phyloP scores from a whole-genome alignment of 92 coral and sea anemone genomes.

The Ricordea florida region DNA sequence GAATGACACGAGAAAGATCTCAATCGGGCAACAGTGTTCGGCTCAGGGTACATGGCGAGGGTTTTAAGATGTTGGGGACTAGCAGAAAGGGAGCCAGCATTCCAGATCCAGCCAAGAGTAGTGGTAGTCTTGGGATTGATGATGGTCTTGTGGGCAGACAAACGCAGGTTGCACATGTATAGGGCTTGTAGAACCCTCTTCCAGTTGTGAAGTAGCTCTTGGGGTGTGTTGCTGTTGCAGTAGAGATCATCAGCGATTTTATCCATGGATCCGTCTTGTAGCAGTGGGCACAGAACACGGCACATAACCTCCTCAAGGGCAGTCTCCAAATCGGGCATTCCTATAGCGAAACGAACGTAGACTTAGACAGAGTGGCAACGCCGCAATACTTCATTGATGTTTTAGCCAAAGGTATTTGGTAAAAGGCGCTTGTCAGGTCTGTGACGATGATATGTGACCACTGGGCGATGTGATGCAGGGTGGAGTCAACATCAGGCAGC shows the following conservation, averaged over 20 bases:
- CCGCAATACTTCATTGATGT: conserved; percentile 50
- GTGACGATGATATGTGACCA: conserved; percentile 35
- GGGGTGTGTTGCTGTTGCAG: conserved; percentile 64
- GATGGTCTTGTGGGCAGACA: conserved; percentile 49
- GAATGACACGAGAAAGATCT: conserved; percentile 49
- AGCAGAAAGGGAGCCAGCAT: conserved; percentile 34
- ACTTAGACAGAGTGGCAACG: conserved; percentile 43
- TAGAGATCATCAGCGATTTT: conserved; percentile 57
- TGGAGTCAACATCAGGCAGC: too few relatives aligned
- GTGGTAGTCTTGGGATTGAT: conserved; percentile 40
- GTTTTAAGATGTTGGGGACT: conserved; percentile 33
- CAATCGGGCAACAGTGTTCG: conserved; percentile 21
- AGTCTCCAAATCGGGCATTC: conserved; percentile 43
- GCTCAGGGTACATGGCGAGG: conserved; percentile 19
- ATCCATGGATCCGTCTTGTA: conserved; percentile 10
- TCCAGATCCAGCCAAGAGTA: conserved; percentile 35
- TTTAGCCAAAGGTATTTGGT: background rate
- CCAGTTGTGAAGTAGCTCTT: conserved; percentile 44
- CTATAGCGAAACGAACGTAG: conserved; percentile 24
- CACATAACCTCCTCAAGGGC: conserved; percentile 40
- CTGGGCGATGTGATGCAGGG: conserved; percentile 27
- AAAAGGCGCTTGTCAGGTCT: conserved; percentile 28
- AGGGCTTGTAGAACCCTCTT: conserved; percentile 26
- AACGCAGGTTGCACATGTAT: conserved; percentile 21
- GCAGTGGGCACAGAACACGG: conserved; percentile 28